Conservation (phyloP, 2,888 invertebrate genomes). For the Dione vanillae region DNA sequence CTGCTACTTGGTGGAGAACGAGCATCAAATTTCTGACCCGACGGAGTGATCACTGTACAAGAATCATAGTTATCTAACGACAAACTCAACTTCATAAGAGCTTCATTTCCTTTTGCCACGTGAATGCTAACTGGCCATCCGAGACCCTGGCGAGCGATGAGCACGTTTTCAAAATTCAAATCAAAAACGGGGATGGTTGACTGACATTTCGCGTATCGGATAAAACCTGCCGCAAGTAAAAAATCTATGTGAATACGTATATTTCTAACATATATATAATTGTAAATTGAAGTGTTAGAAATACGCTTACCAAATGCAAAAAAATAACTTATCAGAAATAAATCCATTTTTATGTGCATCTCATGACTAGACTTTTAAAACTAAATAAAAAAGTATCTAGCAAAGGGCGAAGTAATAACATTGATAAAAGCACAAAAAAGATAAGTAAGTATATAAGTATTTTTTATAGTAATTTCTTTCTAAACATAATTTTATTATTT, state of each 20-base stretch:
- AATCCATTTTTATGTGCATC: conserved; percentile 14
- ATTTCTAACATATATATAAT: neutral
- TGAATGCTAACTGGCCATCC: conserved; percentile 67
- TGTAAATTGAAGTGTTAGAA: neutral
- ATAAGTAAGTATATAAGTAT: too few relatives aligned
- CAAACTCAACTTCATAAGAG: conserved; percentile 61
- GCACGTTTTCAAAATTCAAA: conserved; percentile 58
- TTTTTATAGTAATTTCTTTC: too few relatives aligned
- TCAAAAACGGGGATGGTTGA: conserved; percentile 49
- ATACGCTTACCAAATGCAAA: conserved; percentile 30
- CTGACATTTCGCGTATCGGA: conserved; percentile 43
- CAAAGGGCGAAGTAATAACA: neutral
- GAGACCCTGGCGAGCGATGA: conserved; percentile 67
- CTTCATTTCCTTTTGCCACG: conserved; percentile 67
- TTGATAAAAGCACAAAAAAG: too few relatives aligned
- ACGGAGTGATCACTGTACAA: conserved; percentile 64
- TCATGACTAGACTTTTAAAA: conserved; percentile 1
- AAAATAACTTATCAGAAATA: neutral
- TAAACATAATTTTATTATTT: too few relatives aligned
- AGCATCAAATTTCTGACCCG: conserved; percentile 60
- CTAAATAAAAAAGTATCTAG: conserved; percentile 4
- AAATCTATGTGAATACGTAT: neutral
- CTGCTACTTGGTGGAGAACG: conserved; percentile 59
- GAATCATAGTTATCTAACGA: conserved; percentile 55
- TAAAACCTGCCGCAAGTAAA: conserved; percentile 15